A percentile compares a stretch with the other conserved stretches of the same genome.
Conservation (phyloP, 2,113 vertebrate genomes). For the Trogon melanurus region DNA sequence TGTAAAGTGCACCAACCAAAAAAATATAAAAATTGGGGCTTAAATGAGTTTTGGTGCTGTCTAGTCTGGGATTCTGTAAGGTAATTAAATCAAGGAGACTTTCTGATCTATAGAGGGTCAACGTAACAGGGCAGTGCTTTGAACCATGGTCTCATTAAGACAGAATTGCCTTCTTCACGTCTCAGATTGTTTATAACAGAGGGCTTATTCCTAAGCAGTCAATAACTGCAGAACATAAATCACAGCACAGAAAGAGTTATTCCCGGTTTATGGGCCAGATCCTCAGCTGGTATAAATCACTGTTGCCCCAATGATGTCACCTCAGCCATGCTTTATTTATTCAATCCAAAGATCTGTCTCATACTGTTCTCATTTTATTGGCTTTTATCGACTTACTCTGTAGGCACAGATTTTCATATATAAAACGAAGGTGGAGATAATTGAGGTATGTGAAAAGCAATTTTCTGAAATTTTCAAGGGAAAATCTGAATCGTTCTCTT, state of each 20-base stretch:
- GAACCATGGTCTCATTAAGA: slow-evolving; percentile 33
- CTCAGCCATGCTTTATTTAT: not conserved
- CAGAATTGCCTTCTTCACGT: not conserved
- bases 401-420: not conserved
- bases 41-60: slow-evolving; percentile 53
- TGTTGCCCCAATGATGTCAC: not conserved
- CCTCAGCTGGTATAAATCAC: slow-evolving; percentile 46
- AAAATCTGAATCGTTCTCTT: not conserved
- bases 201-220: slow-evolving; percentile 16
- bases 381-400: not conserved
- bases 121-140: slow-evolving; percentile 21
- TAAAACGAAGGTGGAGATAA: not conserved
- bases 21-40: not conserved
- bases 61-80: slow-evolving; percentile 29
- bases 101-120: slow-evolving; percentile 52
- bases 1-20: not conserved
- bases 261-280: not conserved
- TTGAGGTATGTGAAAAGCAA: not conserved
- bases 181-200: slow-evolving; percentile 18
- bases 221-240: slow-evolving; percentile 46
- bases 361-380: not conserved
- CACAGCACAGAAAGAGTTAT: slow-evolving; percentile 12
- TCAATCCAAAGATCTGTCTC: not conserved
- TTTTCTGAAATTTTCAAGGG: not conserved
- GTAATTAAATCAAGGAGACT: slow-evolving; percentile 45